Conservation (phyloP, 2,888 invertebrate species). For the Tetragnatha montana region DNA sequence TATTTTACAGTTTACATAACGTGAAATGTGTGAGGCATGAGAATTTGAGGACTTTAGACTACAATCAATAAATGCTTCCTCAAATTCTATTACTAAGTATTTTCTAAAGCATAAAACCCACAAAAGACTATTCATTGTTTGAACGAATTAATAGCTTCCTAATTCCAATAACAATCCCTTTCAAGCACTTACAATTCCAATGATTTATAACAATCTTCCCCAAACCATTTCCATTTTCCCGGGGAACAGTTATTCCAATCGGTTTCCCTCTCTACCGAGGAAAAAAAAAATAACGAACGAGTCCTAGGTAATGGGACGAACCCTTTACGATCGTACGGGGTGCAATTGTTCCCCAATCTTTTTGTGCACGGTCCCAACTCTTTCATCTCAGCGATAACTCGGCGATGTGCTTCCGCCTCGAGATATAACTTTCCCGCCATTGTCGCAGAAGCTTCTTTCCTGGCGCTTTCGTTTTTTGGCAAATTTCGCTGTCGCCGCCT, state of each 20-base stretch:
- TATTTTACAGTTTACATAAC: too few species aligned
- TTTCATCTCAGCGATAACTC: background rate
- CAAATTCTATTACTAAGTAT: too few species aligned
- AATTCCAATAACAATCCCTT: too few species aligned
- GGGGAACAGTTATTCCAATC: background rate
- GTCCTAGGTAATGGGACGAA: background rate
- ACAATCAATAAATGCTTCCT: too few species aligned
- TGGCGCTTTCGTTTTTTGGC: background rate
- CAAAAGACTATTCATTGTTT: too few species aligned
- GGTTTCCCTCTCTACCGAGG: background rate
- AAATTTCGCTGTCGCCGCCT: slow-evolving; percentile 29
- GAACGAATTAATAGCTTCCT: too few species aligned
- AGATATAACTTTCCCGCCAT: slow-evolving; percentile 26
- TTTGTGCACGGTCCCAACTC: background rate
- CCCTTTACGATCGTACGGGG: background rate
- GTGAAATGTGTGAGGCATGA: too few species aligned
- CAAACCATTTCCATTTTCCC: background rate
- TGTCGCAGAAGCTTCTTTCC: slow-evolving; percentile 2
- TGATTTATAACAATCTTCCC: background rate
- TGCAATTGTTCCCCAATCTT: background rate
- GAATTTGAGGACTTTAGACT: too few species aligned
- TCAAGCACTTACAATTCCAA: background rate
- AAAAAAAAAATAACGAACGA: background rate
- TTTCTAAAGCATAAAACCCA: too few species aligned
- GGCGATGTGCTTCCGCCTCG: slow-evolving; percentile 1